phyloP scores from a whole-genome alignment of 2,113 vertebrate genomes.

The Bostrychus sinensis region DNA sequence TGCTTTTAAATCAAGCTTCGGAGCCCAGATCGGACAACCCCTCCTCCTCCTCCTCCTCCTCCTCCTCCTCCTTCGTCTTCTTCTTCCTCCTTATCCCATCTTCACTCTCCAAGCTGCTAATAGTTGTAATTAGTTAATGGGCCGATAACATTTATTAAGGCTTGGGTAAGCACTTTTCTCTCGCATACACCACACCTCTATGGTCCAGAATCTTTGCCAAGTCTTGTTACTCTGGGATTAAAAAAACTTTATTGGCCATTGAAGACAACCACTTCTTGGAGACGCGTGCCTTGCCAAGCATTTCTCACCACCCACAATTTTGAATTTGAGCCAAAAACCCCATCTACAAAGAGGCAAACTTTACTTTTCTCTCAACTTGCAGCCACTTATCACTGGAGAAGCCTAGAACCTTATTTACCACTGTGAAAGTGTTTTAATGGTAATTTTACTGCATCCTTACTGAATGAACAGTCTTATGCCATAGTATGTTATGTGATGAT shows the following conservation, averaged over 20 bases:
- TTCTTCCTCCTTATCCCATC: conserved; percentile 37
- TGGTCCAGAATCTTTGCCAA: conserved; percentile 51
- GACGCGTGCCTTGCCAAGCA: conserved; percentile 71
- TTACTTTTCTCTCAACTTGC: conserved; percentile 4
- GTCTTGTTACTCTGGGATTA: conserved; percentile 58
- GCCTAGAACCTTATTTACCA: conserved; percentile 19
- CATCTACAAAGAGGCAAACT: conserved; percentile 25
- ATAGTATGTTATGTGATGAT: conserved; percentile 66
- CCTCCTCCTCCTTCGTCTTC: no score
- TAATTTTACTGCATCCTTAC: conserved; percentile 54
- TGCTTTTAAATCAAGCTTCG: conserved; percentile 78
- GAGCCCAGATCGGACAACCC: conserved; percentile 46
- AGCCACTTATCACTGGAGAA: conserved; percentile 4
- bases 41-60: no score
- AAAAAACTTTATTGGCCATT: conserved; percentile 62
- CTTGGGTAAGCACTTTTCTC: conserved; percentile 72
- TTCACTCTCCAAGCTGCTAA: conserved; percentile 68
- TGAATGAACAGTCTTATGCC: conserved; percentile 76
- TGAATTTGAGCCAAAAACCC: conserved; percentile 54
- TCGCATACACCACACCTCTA: conserved; percentile 46
- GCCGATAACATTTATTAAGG: conserved; percentile 82
- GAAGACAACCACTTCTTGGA: conserved; percentile 56
- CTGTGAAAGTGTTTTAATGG: conserved; percentile 45
- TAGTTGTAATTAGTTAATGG: conserved; percentile 85
- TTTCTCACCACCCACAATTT: conserved; percentile 54